A percentile compares a stretch with the other conserved stretches of the same genome.
Conservation (phyloP, 1,140 invertebrate genomes). For the Rhyacophila brunnea region DNA sequence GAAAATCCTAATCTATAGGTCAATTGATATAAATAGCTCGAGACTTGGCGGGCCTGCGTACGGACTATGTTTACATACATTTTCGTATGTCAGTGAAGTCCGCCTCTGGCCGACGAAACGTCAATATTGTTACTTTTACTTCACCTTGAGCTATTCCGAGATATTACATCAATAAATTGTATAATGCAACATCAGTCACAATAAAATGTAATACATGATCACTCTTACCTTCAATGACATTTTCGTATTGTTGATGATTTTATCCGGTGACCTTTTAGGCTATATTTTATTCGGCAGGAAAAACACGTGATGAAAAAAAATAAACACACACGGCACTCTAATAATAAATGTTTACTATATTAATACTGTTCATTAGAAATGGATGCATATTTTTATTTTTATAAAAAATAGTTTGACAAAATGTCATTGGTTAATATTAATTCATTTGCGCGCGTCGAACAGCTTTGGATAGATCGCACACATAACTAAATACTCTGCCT, state of each 20-base stretch:
- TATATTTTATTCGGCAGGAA: background rate
- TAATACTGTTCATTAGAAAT: too few species aligned
- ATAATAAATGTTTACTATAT: too few species aligned
- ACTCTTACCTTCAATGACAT: constrained; percentile 32
- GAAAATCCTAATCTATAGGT: constrained; percentile 2
- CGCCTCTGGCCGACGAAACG: constrained; percentile 11
- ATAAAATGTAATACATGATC: too few species aligned
- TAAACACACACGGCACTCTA: too few species aligned
- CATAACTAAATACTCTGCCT: too few species aligned
- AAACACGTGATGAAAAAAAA: background rate
- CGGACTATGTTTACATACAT: constrained; percentile 11
- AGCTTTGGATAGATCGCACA: too few species aligned
- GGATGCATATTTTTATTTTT: too few species aligned
- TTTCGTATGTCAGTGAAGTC: background rate
- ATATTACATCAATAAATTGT: constrained; percentile 19
- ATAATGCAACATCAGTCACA: background rate
- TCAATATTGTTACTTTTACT: constrained; percentile 31
- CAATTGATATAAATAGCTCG: constrained; percentile 13
- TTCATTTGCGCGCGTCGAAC: too few species aligned
- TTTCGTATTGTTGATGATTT: constrained; percentile 2
- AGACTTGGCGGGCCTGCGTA: background rate
- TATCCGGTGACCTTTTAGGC: too few species aligned
- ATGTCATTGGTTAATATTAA: too few species aligned
- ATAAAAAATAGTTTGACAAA: too few species aligned
- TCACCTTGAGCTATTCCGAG: constrained; percentile 30